Conservation (phyloP, 2,888 invertebrate genomes). For the Branchipolynoe longqiensis region DNA sequence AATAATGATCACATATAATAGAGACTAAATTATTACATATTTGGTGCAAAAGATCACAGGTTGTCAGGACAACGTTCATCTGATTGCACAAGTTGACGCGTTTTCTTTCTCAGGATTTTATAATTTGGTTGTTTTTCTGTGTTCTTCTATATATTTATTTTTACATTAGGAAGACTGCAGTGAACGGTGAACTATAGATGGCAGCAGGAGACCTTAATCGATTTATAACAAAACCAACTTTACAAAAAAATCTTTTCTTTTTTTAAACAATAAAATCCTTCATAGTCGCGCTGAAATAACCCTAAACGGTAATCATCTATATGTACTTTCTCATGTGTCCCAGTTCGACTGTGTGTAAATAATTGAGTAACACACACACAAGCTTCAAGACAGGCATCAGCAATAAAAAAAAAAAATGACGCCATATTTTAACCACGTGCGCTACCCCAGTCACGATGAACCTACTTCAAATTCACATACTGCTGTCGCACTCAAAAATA, state of each 20-base stretch:
- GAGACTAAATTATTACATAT: constrained; percentile 77
- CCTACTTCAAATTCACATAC: constrained; percentile 30
- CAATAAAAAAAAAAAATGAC: too few relatives aligned
- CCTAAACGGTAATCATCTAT: too few relatives aligned
- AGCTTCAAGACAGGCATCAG: too few relatives aligned
- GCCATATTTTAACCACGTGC: too few relatives aligned
- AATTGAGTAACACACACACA: too few relatives aligned
- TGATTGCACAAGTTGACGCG: constrained; percentile 68
- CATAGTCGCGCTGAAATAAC: too few relatives aligned
- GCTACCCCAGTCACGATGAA: neutral
- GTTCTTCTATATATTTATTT: constrained; percentile 40
- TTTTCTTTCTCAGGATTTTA: constrained; percentile 50
- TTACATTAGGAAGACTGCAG: constrained; percentile 52
- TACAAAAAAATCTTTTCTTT: neutral
- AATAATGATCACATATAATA: constrained; percentile 78
- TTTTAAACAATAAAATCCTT: neutral
- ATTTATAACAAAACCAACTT: neutral
- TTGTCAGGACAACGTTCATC: constrained; percentile 66
- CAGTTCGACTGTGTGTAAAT: neutral
- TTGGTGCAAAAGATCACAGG: constrained; percentile 68
- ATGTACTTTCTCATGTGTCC: neutral
- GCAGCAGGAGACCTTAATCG: constrained; percentile 46
- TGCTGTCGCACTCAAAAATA: constrained; percentile 36
- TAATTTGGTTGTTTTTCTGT: too few relatives aligned
- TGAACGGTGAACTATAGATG: constrained; percentile 47